phyloP scores from a whole-genome alignment of 2,888 invertebrate genomes.

The Chloroclysta siterata region DNA sequence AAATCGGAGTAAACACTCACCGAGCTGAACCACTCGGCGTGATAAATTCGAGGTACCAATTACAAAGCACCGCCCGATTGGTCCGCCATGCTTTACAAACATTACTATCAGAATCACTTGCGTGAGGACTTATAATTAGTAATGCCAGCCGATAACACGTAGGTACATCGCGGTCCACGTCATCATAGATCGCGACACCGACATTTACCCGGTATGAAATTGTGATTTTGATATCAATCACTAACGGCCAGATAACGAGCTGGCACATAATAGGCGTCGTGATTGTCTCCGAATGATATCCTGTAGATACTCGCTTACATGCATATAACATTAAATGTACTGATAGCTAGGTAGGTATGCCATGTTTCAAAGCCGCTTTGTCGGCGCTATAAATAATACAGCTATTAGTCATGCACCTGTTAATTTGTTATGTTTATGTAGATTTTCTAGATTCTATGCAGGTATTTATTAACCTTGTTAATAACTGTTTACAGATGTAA shows the following conservation, averaged over 20 bases:
- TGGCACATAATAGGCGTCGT: conserved; percentile 36
- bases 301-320: conserved; percentile 37
- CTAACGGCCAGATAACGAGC: conserved; percentile 51
- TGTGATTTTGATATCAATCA: conserved; percentile 66
- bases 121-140: conserved; percentile 78
- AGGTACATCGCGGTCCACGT: conserved; percentile 50
- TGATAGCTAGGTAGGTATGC: conserved; percentile 38
- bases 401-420: conserved; percentile 47
- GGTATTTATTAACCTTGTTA: conserved; percentile 31
- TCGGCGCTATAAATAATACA: conserved; percentile 47
- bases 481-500: conserved; percentile 25
- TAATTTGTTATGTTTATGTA: conserved; percentile 45
- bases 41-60: conserved; percentile 54
- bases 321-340: conserved; percentile 46
- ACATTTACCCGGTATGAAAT: conserved; percentile 65
- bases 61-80: conserved; percentile 59
- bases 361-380: conserved; percentile 47
- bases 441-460: conserved; percentile 32
- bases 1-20: conserved; percentile 54
- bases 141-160: conserved; percentile 65
- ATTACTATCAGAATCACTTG: conserved; percentile 59
- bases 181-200: conserved; percentile 67
- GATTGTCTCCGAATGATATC: conserved; percentile 57
- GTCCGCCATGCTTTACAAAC: conserved; percentile 58
- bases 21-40: conserved; percentile 41